Evolutionary conservation across 1,140 invertebrate genomes (phyloP).

Genomic region (Macrosteles quadrilineatus): DNA sequence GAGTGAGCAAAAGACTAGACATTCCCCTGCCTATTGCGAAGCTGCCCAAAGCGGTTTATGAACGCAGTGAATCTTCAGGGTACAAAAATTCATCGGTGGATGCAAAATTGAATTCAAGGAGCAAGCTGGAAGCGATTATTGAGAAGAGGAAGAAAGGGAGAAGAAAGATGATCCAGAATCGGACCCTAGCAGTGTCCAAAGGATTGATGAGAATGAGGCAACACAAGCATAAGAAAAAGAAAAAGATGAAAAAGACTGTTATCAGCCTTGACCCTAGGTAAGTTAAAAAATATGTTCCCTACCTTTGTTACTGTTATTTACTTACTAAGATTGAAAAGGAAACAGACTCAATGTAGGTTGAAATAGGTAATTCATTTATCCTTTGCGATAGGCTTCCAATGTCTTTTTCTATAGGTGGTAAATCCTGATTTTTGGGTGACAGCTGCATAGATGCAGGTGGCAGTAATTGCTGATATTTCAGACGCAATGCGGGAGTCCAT

Average conservation of each 20-base stretch:
- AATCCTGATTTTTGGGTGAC: no score
- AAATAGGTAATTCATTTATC: no score
- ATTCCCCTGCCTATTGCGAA: constrained; percentile 18
- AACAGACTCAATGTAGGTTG: no score
- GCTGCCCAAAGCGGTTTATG: neutral
- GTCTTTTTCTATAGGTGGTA: no score
- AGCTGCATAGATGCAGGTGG: no score
- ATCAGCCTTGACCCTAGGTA: constrained; percentile 68
- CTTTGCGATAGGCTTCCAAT: no score
- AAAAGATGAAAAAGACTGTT: constrained; percentile 51
- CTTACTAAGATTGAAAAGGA: no score
- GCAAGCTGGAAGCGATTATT: constrained; percentile 4
- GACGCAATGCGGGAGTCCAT: no score
- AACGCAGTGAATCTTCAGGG: neutral
- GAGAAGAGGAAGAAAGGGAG: constrained; percentile 34
- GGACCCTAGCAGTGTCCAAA: constrained; percentile 20
- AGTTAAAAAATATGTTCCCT: no score
- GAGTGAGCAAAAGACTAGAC: constrained; percentile 46
- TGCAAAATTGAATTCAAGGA: neutral
- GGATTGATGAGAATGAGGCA: constrained; percentile 28
- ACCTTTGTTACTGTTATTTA: no score
- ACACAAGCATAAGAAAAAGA: constrained; percentile 45
- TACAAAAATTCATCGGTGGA: neutral
- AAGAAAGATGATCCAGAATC: constrained; percentile 12
- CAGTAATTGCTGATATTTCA: no score